phyloP scores from a whole-genome alignment of 2,888 invertebrate species.

The Chorisops tibialis region DNA sequence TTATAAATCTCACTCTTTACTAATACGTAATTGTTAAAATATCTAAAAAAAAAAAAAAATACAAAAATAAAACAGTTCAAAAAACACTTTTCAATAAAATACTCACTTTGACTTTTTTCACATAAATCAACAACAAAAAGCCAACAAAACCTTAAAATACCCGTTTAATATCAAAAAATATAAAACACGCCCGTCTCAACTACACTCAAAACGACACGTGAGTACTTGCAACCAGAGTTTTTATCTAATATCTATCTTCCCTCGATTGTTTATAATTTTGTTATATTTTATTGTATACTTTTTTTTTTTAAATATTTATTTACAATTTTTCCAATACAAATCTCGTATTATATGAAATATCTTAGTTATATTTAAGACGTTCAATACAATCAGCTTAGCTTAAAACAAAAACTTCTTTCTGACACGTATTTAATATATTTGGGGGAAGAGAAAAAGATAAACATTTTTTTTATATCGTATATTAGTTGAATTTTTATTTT shows the following conservation, averaged over 20 bases:
- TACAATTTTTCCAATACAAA: background rate
- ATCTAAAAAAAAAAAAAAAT: constrained; percentile 4
- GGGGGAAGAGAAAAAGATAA: no score
- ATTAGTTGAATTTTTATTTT: no score
- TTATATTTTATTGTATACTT: background rate
- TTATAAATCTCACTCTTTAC: background rate
- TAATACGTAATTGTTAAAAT: constrained; percentile 2
- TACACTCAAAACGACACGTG: constrained; percentile 32
- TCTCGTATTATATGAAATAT: no score
- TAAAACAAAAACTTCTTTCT: no score
- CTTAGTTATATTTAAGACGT: no score
- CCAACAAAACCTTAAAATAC: constrained; percentile 26
- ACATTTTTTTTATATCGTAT: no score
- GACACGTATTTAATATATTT: no score
- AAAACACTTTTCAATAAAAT: constrained; percentile 5
- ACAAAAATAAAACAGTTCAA: background rate
- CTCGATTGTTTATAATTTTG: constrained; percentile 9
- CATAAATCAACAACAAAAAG: constrained; percentile 32
- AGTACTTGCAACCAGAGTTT: constrained; percentile 30
- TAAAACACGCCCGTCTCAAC: constrained; percentile 31
- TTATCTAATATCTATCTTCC: background rate
- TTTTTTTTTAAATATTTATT: background rate
- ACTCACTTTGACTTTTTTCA: constrained; percentile 23
- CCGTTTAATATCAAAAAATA: constrained; percentile 22
- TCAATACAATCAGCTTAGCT: no score